Conservation (phyloP, 2,888 invertebrate genomes). For the Steinernema hermaphroditum region DNA sequence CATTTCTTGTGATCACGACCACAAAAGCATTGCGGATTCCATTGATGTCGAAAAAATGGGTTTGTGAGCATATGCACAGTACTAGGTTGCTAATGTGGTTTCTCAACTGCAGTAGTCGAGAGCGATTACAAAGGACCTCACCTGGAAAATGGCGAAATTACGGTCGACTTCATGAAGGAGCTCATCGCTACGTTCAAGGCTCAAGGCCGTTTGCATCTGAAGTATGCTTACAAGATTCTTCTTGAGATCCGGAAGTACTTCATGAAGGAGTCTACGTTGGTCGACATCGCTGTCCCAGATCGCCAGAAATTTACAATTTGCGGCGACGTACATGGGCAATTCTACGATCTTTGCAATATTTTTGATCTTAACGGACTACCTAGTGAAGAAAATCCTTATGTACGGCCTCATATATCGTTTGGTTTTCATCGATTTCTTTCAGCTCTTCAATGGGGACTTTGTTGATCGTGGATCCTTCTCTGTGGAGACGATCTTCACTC, state of each 20-base stretch:
- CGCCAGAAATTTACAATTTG: constrained; percentile 83
- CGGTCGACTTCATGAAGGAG: constrained; percentile 83
- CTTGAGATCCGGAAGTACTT: constrained; percentile 81
- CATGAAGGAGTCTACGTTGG: constrained; percentile 79
- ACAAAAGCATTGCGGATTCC: constrained; percentile 84
- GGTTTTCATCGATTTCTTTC: constrained; percentile 40
- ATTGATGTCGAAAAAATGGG: constrained; percentile 83
- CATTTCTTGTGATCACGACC: constrained; percentile 87
- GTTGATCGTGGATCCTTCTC: constrained; percentile 99
- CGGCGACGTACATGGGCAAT: constrained; percentile 98
- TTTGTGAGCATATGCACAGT: constrained; percentile 67
- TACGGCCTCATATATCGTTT: constrained; percentile 70
- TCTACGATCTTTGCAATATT: constrained; percentile 95
- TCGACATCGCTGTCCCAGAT: constrained; percentile 84
- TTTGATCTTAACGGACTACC: constrained; percentile 95
- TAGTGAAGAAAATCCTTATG: constrained; percentile 89
- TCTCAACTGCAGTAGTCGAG: constrained; percentile 78
- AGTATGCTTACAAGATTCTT: constrained; percentile 94
- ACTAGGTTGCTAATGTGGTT: no score
- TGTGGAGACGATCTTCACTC: constrained; percentile 95
- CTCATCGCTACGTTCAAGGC: constrained; percentile 86
- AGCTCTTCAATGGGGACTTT: constrained; percentile 97
- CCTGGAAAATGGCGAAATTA: constrained; percentile 78
- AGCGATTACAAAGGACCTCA: constrained; percentile 89
- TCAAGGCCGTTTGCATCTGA: constrained; percentile 89